Evolutionary conservation across 2,113 vertebrate species (phyloP).

Genomic region (Calidris pugnax): DNA sequence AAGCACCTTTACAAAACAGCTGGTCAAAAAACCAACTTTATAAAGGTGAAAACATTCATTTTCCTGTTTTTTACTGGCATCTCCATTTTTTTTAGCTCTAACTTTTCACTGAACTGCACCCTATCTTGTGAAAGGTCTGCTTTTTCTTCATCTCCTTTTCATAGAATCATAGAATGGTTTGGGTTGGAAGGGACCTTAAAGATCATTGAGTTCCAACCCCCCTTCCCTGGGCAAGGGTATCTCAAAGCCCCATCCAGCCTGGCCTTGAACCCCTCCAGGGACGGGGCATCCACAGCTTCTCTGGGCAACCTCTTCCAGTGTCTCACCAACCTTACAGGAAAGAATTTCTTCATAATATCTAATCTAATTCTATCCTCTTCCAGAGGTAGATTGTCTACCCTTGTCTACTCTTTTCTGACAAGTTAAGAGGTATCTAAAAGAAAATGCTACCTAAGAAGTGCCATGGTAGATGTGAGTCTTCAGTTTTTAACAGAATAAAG

Average conservation of each 20-base stretch:
- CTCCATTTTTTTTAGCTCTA: background rate
- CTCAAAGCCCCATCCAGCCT: background rate
- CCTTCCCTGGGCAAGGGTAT: background rate
- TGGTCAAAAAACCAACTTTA: background rate
- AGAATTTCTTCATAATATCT: background rate
- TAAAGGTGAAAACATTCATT: background rate
- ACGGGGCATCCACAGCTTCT: background rate
- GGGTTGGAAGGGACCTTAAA: background rate
- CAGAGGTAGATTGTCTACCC: background rate
- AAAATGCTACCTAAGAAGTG: background rate
- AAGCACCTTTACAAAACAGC: background rate
- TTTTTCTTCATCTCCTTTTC: background rate
- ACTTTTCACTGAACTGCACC: background rate
- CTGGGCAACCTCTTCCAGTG: background rate
- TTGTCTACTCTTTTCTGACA: background rate
- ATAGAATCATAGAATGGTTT: background rate
- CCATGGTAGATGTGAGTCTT: background rate
- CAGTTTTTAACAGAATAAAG: background rate
- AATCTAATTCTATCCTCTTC: background rate
- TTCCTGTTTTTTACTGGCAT: background rate
- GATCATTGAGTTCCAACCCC: background rate
- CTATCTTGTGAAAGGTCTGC: background rate
- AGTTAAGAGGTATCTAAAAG: background rate
- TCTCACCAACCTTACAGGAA: background rate
- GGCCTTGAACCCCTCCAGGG: background rate